These are phyloP conservation scores for Scolopax rusticola DNA, from an alignment of 2,797 vertebrate species.

Conservation along the genomic window DNA sequence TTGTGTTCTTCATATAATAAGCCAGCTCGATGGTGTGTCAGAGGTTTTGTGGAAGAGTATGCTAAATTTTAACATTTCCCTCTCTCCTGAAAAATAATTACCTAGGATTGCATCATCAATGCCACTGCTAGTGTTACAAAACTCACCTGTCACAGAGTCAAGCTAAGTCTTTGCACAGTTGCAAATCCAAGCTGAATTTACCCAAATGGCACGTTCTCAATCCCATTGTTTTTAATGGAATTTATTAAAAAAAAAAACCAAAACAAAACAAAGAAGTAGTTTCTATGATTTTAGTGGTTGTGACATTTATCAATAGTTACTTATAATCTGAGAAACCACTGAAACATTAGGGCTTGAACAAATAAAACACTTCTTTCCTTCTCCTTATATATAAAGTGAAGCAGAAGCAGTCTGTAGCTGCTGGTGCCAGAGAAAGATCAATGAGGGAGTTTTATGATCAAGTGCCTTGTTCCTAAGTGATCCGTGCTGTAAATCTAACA, in stretches of 20 bases:
- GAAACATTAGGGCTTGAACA: background rate
- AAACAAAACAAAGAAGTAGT: background rate
- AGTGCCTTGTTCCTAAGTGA: background rate
- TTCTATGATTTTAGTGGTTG: background rate
- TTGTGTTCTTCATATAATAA: background rate
- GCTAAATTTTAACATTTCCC: background rate
- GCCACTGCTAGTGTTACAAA: background rate
- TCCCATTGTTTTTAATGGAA: background rate
- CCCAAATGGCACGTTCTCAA: accelerated
- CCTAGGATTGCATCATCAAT: background rate
- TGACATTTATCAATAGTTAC: background rate
- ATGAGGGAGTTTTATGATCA: background rate
- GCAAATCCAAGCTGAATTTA: background rate
- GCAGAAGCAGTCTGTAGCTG: background rate
- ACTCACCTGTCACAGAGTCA: background rate
- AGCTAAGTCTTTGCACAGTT: background rate
- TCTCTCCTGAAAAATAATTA: background rate
- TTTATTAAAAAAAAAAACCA: background rate
- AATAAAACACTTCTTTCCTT: background rate
- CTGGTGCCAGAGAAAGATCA: background rate
- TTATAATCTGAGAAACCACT: background rate
- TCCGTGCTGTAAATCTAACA: background rate
- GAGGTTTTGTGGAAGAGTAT: background rate
- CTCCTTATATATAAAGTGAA: background rate
- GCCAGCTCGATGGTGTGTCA: background rate